Evolutionary conservation across 2,797 vertebrate species (phyloP), one percentile per base, ranked within the genome.

Genomic region (Danio kyathit): DNA sequence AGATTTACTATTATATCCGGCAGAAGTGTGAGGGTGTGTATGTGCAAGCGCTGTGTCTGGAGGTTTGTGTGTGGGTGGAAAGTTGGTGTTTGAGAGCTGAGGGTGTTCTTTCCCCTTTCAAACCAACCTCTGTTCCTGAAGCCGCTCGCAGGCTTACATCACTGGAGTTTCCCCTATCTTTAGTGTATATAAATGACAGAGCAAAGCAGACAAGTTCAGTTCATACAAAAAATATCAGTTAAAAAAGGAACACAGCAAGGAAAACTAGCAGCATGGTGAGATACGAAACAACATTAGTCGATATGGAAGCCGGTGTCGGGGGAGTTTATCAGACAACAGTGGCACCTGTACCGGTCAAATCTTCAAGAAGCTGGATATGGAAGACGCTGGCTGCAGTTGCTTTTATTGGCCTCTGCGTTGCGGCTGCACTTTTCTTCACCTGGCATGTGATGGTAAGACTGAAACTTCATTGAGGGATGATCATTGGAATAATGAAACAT

Each of bases 121-220:
- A 80, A 85, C 75, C 8, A 56, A 16, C 48, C 72, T 86, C 84
- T 74, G 74, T 73, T 87, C 83, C 89, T 61, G 76, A 82, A 81
- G 87, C 89, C 89, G 0, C 82, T 90, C 87, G 81, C 87, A 82
- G 0, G 17, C 89, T 94, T 90, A 94, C 94, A 93, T 94, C 93
- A 94, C 88, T 83, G 93, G 93, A 94, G 91, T 94, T 94, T 93
- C 93, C 88, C 92, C 86, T 78, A 84, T 66, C 74, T 13, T 14
- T 73, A 51, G 90, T 87, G 88, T 90, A 91, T 92, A 93, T 92
- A 92, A 89, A 38, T 7, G 6, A 5, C 10, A 9, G 6, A 1
- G 13, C 4, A 2, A n/a, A 29, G 19, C 16, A 57, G 43, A 48
- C 3, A 79, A 3, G 21, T 67, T 40, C 56, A 52, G 56, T 54